phyloP scores from a whole-genome alignment of 2,113 vertebrate species.

The Actinemys pallida region DNA sequence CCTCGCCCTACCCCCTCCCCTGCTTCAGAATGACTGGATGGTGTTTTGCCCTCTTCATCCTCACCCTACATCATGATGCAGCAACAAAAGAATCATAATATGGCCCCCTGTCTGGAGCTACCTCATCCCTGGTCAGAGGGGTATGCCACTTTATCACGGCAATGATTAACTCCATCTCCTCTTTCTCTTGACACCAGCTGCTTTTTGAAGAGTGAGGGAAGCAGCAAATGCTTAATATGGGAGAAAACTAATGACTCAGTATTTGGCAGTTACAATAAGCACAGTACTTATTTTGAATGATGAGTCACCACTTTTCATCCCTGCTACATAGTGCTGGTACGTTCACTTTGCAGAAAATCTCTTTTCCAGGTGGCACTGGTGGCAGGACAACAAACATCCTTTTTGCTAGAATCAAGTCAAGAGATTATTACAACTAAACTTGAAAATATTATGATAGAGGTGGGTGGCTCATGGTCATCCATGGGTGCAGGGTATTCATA shows the following conservation, averaged over 20 bases:
- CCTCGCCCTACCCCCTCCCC: too few relatives aligned
- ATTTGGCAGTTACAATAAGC: constrained; percentile 46
- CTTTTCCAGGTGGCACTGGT: neutral
- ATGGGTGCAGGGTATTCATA: neutral
- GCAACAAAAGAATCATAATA: neutral
- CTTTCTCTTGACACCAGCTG: constrained; percentile 8
- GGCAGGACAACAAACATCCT: neutral
- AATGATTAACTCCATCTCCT: neutral
- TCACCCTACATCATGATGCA: neutral
- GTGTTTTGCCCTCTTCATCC: neutral
- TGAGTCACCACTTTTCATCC: constrained; percentile 40
- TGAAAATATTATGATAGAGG: neutral
- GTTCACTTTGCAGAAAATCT: neutral
- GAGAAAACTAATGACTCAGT: constrained; percentile 34
- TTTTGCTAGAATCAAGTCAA: neutral
- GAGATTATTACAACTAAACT: neutral
- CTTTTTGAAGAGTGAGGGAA: constrained; percentile 19
- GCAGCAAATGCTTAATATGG: constrained; percentile 27
- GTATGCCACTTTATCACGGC: neutral
- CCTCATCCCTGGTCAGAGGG: neutral
- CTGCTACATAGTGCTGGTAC: neutral
- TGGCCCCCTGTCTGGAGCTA: neutral
- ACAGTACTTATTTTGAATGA: constrained; percentile 44
- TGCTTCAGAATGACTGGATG: neutral
- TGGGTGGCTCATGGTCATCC: neutral